phyloP scores from a whole-genome alignment of 2,888 invertebrate species.

The Perizoma affinitatum region DNA sequence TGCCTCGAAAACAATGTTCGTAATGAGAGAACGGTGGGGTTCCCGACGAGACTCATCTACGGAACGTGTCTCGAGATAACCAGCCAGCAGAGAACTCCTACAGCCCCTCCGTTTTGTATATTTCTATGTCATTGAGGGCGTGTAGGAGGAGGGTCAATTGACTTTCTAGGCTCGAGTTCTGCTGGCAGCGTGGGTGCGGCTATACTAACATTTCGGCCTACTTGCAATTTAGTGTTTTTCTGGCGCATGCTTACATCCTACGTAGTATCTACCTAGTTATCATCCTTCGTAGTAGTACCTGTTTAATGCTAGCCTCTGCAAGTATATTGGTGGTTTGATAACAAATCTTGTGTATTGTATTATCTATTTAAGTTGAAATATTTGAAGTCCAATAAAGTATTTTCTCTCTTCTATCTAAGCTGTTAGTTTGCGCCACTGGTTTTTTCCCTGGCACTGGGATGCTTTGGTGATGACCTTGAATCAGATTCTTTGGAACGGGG shows the following conservation, averaged over 20 bases:
- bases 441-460: too few species aligned
- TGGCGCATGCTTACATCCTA: constrained; percentile 53
- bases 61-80: constrained; percentile 54
- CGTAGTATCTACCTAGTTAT: constrained; percentile 36
- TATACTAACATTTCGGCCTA: constrained; percentile 63
- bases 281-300: too few species aligned
- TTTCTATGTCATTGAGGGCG: constrained; percentile 43
- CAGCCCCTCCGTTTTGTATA: constrained; percentile 37
- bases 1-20: constrained; percentile 58
- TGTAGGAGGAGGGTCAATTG: constrained; percentile 61
- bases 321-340: constrained; percentile 30
- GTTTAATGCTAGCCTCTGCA: constrained; percentile 31
- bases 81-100: constrained; percentile 45
- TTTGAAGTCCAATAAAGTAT: too few species aligned
- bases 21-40: constrained; percentile 64
- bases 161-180: constrained; percentile 52
- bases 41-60: constrained; percentile 61
- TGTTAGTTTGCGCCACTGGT: too few species aligned
- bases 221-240: constrained; percentile 64
- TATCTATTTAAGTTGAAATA: too few species aligned
- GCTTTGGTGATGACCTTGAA: too few species aligned
- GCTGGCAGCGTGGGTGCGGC: constrained; percentile 56
- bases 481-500: too few species aligned
- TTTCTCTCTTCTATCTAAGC: too few species aligned
- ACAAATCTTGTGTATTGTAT: constrained; percentile 17